phyloP scores from a whole-genome alignment of 2,797 vertebrate genomes.

The Echeneis naucrates region DNA sequence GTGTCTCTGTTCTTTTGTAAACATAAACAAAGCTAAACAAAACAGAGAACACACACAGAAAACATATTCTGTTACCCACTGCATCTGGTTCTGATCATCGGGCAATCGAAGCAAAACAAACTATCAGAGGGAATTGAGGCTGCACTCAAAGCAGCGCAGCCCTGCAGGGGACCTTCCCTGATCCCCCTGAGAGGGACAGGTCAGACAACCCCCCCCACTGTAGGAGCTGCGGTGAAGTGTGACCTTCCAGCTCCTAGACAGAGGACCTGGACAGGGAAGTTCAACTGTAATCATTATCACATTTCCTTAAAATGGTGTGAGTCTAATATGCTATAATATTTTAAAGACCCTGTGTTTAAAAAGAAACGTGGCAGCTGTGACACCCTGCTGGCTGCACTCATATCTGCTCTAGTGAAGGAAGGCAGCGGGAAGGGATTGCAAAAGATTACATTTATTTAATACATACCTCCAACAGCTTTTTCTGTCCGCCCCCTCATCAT shows the following conservation, averaged over 20 bases:
- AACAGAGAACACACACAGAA: conserved; percentile 72
- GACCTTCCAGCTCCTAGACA: conserved; percentile 26
- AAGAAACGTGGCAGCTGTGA: conserved; percentile 16
- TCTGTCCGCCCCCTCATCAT: conserved; percentile 29
- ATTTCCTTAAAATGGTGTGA: conserved; percentile 13
- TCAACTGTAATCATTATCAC: conserved; percentile 38
- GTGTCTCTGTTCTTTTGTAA: conserved; percentile 66
- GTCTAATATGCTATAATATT: conserved; percentile 29
- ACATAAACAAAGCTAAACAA: conserved; percentile 75
- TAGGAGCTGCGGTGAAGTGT: conserved; percentile 31
- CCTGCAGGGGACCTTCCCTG: conserved; percentile 51
- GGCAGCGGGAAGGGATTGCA: conserved; percentile 13
- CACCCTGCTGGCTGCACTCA: conserved; percentile 17
- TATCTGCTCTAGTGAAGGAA: conserved; percentile 17
- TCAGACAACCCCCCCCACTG: conserved; percentile 2
- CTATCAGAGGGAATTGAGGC: conserved; percentile 58
- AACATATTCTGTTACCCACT: conserved; percentile 60
- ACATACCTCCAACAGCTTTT: conserved; percentile 25
- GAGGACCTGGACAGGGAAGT: conserved; percentile 25
- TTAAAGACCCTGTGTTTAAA: conserved; percentile 1
- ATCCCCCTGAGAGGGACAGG: conserved; percentile 13
- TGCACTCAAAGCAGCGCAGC: conserved; percentile 30
- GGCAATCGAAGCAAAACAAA: conserved; percentile 67
- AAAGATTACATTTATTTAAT: conserved; percentile 30
- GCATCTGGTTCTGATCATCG: conserved; percentile 69